phyloP scores from a whole-genome alignment of 2,888 invertebrate genomes.

The Amphipyra berbera region DNA sequence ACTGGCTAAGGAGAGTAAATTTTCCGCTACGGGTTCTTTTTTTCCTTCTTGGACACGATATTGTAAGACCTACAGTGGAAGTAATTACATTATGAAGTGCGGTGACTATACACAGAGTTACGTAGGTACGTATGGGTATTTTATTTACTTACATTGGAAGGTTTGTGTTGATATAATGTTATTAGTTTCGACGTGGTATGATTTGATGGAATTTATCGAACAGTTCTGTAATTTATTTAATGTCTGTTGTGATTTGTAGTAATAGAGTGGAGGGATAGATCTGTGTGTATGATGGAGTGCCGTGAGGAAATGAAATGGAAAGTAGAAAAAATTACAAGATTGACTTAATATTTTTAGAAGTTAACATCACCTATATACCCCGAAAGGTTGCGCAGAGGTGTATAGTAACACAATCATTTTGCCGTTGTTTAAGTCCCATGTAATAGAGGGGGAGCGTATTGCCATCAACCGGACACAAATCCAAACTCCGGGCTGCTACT shows the following conservation, averaged over 20 bases:
- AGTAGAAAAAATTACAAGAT: too few relatives aligned
- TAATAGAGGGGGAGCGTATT: too few relatives aligned
- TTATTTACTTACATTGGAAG: slow-evolving; percentile 38
- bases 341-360: too few relatives aligned
- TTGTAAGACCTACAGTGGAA: slow-evolving; percentile 43
- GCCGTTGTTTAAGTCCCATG: too few relatives aligned
- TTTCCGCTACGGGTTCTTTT: slow-evolving; percentile 51
- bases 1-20: slow-evolving; percentile 56
- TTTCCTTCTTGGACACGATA: slow-evolving; percentile 50
- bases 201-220: slow-evolving; percentile 39
- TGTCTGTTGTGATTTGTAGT: not conserved
- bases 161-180: slow-evolving; percentile 45
- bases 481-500: too few relatives aligned
- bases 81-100: slow-evolving; percentile 54
- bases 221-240: slow-evolving; percentile 28
- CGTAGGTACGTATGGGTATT: slow-evolving; percentile 15
- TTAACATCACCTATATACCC: too few relatives aligned
- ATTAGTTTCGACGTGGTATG: slow-evolving; percentile 34
- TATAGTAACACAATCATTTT: too few relatives aligned
- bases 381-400: too few relatives aligned
- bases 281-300: too few relatives aligned
- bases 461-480: too few relatives aligned
- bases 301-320: too few relatives aligned
- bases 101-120: slow-evolving; percentile 30
- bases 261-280: not conserved